A percentile compares a stretch with the other conserved stretches of the same genome.
phyloP scores from a whole-genome alignment of 2,888 invertebrate genomes.

The Sminthurides aquaticus region DNA sequence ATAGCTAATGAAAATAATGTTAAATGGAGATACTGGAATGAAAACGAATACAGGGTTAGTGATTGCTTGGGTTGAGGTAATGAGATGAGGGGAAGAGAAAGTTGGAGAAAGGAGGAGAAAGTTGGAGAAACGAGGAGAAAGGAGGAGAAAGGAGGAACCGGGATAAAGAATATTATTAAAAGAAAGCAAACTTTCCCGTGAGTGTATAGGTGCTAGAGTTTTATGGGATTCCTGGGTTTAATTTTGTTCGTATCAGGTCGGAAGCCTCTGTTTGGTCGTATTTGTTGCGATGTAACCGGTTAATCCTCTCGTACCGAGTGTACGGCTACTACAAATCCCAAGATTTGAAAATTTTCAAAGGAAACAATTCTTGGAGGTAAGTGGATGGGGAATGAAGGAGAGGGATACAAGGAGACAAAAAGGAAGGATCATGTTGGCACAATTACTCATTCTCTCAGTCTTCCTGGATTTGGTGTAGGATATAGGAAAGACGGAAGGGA shows the following conservation, averaged over 20 bases:
- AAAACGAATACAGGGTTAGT: no score
- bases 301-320: slow-evolving; percentile 21
- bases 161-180: not conserved
- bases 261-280: slow-evolving; percentile 25
- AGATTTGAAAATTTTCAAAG: slow-evolving; percentile 11
- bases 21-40: no score
- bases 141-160: not conserved
- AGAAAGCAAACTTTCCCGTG: no score
- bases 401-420: not conserved
- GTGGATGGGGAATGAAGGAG: not conserved
- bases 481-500: no score
- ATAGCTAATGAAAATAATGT: no score
- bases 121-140: not conserved
- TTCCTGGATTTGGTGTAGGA: not conserved
- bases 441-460: not conserved
- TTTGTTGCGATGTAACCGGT: slow-evolving; percentile 21
- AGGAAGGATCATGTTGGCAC: not conserved
- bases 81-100: not conserved
- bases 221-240: no score
- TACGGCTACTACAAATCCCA: slow-evolving; percentile 14
- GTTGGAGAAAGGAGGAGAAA: not conserved
- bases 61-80: no score
- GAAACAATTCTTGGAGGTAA: slow-evolving; percentile 24
- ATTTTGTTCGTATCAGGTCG: slow-evolving; percentile 54
- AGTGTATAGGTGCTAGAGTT: no score